These are phyloP conservation scores for Nemapogon koenigi DNA, from an alignment of 2,888 invertebrate genomes.

Conservation along the genomic window DNA sequence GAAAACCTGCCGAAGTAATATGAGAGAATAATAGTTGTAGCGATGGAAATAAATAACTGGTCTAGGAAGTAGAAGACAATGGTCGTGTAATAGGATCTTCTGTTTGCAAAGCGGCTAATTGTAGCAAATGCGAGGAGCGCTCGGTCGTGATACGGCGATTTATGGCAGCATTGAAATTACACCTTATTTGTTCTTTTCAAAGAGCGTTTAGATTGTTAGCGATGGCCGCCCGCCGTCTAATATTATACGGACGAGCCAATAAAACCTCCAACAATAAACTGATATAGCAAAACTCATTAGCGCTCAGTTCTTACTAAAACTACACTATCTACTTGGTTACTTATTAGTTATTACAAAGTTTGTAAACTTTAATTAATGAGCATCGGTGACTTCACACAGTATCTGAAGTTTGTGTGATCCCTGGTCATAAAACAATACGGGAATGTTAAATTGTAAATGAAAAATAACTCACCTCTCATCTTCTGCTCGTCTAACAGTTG, in stretches of 20 bases:
- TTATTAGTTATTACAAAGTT: no score
- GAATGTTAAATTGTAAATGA: no score
- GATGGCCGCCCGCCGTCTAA: conserved; percentile 15
- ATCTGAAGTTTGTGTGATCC: no score
- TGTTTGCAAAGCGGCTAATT: conserved; percentile 33
- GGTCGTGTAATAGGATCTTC: conserved; percentile 51
- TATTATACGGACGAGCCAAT: conserved; percentile 15
- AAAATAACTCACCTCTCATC: conserved; percentile 88
- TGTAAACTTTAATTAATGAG: no score
- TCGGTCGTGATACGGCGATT: conserved; percentile 34
- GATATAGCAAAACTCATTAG: neutral
- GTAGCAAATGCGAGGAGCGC: conserved; percentile 40
- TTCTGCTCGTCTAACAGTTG: conserved; percentile 94
- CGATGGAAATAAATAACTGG: conserved; percentile 54
- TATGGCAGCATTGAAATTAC: conserved; percentile 50
- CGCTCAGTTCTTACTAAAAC: neutral
- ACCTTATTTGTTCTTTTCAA: conserved; percentile 40
- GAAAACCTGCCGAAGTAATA: conserved; percentile 26
- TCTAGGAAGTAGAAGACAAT: conserved; percentile 47
- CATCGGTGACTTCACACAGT: no score
- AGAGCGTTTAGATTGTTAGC: conserved; percentile 19
- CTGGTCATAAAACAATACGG: no score
- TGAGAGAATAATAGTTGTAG: conserved; percentile 55
- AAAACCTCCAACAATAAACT: conserved; percentile 4
- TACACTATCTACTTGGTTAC: no score